phyloP scores from a whole-genome alignment of 2,797 vertebrate genomes.

The Hemitrygon akajei region DNA sequence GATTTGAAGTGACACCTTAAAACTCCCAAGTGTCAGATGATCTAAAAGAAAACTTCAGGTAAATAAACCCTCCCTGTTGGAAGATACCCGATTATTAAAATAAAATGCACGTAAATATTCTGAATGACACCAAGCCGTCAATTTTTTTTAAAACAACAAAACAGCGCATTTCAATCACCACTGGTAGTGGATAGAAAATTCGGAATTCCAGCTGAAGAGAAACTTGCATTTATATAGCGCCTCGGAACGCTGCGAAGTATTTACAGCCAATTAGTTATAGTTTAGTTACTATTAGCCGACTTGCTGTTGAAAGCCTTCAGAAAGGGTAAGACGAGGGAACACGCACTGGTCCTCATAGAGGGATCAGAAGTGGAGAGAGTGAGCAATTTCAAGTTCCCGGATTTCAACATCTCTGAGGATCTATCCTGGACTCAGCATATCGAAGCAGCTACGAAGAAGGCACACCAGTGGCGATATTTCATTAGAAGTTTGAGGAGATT shows the following conservation, averaged over 20 bases:
- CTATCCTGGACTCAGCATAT: too few species aligned
- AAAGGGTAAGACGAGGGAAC: too few species aligned
- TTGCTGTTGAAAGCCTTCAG: not conserved
- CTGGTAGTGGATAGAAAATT: not conserved
- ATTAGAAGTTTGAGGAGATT: too few species aligned
- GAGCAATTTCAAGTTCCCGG: too few species aligned
- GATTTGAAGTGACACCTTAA: not conserved
- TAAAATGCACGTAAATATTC: not conserved
- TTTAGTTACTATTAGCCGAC: not conserved
- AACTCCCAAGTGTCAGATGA: not conserved
- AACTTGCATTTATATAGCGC: not conserved
- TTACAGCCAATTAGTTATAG: too few species aligned
- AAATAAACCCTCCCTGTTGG: not conserved
- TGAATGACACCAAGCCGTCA: not conserved
- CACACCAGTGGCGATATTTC: too few species aligned
- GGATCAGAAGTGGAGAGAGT: too few species aligned
- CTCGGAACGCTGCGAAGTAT: not conserved
- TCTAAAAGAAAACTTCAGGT: not conserved
- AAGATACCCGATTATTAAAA: not conserved
- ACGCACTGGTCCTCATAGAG: too few species aligned
- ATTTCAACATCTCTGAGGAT: too few species aligned
- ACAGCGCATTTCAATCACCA: not conserved
- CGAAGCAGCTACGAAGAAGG: too few species aligned
- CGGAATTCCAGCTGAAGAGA: not conserved
- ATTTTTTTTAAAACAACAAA: too few species aligned